These are phyloP conservation scores for Chironomus tepperi DNA, from an alignment of 1,140 invertebrate species.

Conservation along the genomic window DNA sequence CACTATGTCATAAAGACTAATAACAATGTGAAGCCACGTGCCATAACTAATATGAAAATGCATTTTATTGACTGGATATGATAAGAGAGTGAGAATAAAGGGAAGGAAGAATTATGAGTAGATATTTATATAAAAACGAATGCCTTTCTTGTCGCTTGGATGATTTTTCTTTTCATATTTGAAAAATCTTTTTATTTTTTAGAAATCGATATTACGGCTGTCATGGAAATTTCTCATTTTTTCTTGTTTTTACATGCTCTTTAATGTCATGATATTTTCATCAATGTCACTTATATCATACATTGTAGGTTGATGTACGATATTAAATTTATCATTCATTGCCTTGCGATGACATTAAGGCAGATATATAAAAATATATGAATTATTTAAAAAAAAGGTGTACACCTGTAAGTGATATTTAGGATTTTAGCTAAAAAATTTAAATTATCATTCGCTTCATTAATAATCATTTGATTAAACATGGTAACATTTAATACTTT, in stretches of 20 bases:
- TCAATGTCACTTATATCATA: not conserved
- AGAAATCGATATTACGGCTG: slow-evolving; percentile 5
- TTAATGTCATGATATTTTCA: not conserved
- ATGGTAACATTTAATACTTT: too few species aligned
- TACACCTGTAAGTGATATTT: too few species aligned
- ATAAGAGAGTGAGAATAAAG: not conserved
- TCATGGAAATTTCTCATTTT: not conserved
- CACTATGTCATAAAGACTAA: slow-evolving; percentile 12
- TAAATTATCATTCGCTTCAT: too few species aligned
- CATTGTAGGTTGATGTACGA: not conserved
- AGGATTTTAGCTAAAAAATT: too few species aligned
- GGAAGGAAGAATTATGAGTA: slow-evolving; percentile 4
- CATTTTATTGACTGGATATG: slow-evolving; percentile 20
- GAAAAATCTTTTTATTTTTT: not conserved
- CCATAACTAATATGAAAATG: slow-evolving; percentile 22
- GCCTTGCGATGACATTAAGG: not conserved
- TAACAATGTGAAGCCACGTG: slow-evolving; percentile 17
- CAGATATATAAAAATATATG: too few species aligned
- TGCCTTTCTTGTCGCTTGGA: not conserved
- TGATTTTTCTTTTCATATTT: not conserved
- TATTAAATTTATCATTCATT: too few species aligned
- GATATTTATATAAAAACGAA: not conserved
- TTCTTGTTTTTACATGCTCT: not conserved
- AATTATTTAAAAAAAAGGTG: too few species aligned
- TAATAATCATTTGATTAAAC: too few species aligned